Conservation (phyloP, 2,113 vertebrate species). For the Chamaetylas fuelleborni region DNA sequence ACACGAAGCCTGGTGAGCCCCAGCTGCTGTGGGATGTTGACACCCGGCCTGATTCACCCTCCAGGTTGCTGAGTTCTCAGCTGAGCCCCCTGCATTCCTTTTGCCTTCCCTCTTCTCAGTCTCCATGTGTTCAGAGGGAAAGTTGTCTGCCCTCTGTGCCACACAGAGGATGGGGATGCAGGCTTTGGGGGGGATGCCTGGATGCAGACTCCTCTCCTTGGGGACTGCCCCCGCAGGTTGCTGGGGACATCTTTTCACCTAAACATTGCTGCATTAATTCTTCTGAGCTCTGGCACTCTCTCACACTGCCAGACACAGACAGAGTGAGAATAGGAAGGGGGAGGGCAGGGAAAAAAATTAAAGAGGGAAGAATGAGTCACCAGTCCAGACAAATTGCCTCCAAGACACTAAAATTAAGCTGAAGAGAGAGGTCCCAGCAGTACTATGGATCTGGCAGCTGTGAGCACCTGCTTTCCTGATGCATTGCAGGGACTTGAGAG, state of each 20-base stretch:
- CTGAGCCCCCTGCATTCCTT: background rate
- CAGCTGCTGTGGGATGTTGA: background rate
- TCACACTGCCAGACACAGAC: background rate
- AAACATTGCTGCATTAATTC: background rate
- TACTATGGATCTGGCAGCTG: constrained; percentile 38
- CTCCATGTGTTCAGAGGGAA: background rate
- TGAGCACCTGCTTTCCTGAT: constrained; percentile 50
- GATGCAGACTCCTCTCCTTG: accelerated
- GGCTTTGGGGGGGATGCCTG: background rate
- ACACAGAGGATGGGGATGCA: background rate
- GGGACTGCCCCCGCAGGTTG: background rate
- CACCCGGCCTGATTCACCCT: background rate
- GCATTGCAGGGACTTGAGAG: constrained; percentile 50
- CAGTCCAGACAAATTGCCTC: constrained; percentile 57
- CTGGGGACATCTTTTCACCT: background rate
- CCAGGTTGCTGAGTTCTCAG: background rate
- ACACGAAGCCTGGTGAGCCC: background rate
- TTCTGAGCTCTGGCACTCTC: background rate
- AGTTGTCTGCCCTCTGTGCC: background rate
- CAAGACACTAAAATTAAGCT: constrained; percentile 59
- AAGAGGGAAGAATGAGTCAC: constrained; percentile 60
- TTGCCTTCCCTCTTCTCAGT: background rate
- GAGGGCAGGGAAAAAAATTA: background rate
- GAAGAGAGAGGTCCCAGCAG: constrained; percentile 24
- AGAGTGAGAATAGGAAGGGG: background rate